phyloP scores from a whole-genome alignment of 2,797 vertebrate species.

The Enteromius argenteus region DNA sequence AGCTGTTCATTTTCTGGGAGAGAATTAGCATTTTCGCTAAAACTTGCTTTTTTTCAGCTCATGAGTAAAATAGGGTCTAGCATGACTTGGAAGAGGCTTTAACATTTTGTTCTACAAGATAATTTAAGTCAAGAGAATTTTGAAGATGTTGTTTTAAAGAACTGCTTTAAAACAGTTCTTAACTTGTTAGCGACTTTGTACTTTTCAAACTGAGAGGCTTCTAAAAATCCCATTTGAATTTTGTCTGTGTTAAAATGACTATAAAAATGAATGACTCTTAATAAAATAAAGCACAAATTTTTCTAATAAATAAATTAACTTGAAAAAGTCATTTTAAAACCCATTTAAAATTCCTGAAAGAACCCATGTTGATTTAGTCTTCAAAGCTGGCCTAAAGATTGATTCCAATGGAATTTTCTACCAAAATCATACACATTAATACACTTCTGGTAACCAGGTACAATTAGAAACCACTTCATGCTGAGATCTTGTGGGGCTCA shows the following conservation, averaged over 20 bases:
- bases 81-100: neutral
- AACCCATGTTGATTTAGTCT: neutral
- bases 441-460: neutral
- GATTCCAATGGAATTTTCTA: neutral
- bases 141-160: neutral
- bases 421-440: neutral
- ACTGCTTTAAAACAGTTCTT: neutral
- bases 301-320: neutral
- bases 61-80: neutral
- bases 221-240: neutral
- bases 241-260: neutral
- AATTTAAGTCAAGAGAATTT: neutral
- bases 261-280: neutral
- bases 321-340: neutral
- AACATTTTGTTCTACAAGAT: neutral
- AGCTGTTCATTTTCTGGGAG: neutral
- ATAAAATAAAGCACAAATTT: neutral
- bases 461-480: slow-evolving; percentile 48
- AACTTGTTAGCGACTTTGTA: neutral
- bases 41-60: neutral
- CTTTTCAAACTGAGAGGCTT: neutral
- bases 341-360: neutral
- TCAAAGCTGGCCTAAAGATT: neutral
- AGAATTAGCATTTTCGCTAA: neutral
- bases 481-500: slow-evolving; percentile 14